These are phyloP conservation scores for Zelleria hepariella DNA, from an alignment of 2,888 invertebrate genomes.

Conservation along the genomic window DNA sequence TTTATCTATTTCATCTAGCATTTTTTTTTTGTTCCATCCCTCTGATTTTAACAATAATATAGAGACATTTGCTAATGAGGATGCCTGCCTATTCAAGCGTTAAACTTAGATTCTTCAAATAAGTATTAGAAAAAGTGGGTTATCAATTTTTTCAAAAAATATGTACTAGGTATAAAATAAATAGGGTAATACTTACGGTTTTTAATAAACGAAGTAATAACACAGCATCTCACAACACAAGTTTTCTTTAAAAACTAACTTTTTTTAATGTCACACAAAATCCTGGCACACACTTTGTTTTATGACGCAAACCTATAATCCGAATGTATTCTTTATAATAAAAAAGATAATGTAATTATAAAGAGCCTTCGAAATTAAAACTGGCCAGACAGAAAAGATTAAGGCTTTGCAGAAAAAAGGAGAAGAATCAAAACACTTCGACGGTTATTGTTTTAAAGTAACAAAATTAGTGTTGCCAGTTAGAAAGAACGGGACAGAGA, in stretches of 20 bases:
- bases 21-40: no score
- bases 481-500: conserved; percentile 52
- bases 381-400: not conserved
- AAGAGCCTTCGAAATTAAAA: not conserved
- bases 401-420: not conserved
- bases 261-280: not conserved
- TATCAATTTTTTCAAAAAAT: no score
- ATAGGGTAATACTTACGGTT: not conserved
- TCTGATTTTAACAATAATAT: no score
- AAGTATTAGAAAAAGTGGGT: no score
- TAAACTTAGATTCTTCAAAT: no score
- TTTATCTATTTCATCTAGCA: no score
- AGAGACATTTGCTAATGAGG: no score
- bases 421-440: not conserved
- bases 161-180: no score
- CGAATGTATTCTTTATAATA: not conserved
- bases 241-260: not conserved
- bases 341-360: not conserved
- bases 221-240: not conserved
- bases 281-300: not conserved
- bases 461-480: conserved; percentile 40
- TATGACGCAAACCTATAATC: not conserved
- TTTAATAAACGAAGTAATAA: not conserved
- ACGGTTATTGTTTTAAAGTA: not conserved
- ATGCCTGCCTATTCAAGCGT: no score